Conservation (phyloP, 2,888 invertebrate genomes). For the Tricholauxania praeusta region DNA sequence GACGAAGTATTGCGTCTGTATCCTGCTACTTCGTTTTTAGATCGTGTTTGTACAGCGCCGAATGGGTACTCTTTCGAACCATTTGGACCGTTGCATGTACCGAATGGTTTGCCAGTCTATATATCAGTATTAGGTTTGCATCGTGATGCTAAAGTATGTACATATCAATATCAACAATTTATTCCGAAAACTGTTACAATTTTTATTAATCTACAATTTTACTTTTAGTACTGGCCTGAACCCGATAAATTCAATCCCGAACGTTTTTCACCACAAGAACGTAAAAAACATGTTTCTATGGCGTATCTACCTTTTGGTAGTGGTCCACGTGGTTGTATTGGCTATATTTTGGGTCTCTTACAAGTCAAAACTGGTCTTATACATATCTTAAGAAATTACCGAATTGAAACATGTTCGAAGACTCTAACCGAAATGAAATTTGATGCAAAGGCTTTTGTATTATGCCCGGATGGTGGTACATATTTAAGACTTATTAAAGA, state of each 20-base stretch:
- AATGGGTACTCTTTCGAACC: conserved; percentile 56
- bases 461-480: conserved; percentile 58
- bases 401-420: conserved; percentile 51
- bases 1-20: conserved; percentile 62
- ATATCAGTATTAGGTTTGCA: conserved; percentile 62
- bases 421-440: conserved; percentile 56
- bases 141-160: conserved; percentile 58
- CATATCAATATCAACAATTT: not conserved
- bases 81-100: conserved; percentile 48
- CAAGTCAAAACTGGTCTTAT: conserved; percentile 60
- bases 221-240: conserved; percentile 57
- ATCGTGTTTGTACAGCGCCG: conserved; percentile 58
- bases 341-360: conserved; percentile 58
- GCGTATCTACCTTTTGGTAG: conserved; percentile 61
- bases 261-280: conserved; percentile 58
- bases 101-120: conserved; percentile 60
- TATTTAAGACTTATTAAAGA: conserved; percentile 57
- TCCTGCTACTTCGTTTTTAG: conserved; percentile 63
- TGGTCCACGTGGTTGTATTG: conserved; percentile 61
- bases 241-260: conserved; percentile 61
- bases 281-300: conserved; percentile 53
- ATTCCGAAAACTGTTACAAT: not conserved
- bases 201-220: conserved; percentile 48
- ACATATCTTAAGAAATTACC: conserved; percentile 59
- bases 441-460: conserved; percentile 57